A percentile compares a stretch with the other conserved stretches of the same genome.
phyloP scores from a whole-genome alignment of 2,113 vertebrate species.

The Melanocharis versteri region DNA sequence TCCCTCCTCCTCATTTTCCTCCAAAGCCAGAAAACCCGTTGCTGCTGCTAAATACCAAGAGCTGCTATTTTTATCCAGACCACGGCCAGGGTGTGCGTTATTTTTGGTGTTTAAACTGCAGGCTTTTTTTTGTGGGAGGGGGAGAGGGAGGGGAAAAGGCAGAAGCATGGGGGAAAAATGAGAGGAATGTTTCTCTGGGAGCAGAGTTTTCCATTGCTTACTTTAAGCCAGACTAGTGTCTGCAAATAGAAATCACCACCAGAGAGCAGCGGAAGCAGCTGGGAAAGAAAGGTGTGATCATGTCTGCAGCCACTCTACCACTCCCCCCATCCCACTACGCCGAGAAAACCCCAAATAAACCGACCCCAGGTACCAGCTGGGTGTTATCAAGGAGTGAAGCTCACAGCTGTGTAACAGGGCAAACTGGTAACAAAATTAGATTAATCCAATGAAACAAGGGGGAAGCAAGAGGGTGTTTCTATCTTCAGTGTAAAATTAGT shows the following conservation, averaged over 20 bases:
- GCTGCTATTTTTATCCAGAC: conserved; percentile 73
- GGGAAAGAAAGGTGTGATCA: not conserved
- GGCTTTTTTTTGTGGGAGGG: conserved; percentile 21
- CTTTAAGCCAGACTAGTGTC: conserved; percentile 1
- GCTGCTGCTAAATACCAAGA: conserved; percentile 63
- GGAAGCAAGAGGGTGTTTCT: not conserved
- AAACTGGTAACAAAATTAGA: not conserved
- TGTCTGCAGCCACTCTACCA: not conserved
- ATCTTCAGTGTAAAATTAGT: not conserved
- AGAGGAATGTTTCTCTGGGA: conserved; percentile 19
- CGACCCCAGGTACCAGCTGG: not conserved
- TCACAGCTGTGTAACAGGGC: not conserved
- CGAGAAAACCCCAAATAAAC: not conserved
- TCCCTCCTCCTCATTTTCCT: not conserved
- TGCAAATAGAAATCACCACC: conserved; percentile 8
- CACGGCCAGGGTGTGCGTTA: conserved; percentile 4
- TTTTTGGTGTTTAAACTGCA: conserved; percentile 64
- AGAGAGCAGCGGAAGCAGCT: conserved; percentile 21
- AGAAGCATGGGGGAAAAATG: conserved; percentile 20
- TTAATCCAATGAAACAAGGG: not conserved
- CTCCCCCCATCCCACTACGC: not conserved
- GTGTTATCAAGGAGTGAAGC: not conserved
- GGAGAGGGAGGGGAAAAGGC: not conserved
- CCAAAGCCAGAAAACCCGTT: conserved; percentile 30
- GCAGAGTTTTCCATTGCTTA: conserved; percentile 65